Base-by-base conservation (phyloP, 1,140 invertebrate genomes). In the Drosophila murphyi region DNA sequence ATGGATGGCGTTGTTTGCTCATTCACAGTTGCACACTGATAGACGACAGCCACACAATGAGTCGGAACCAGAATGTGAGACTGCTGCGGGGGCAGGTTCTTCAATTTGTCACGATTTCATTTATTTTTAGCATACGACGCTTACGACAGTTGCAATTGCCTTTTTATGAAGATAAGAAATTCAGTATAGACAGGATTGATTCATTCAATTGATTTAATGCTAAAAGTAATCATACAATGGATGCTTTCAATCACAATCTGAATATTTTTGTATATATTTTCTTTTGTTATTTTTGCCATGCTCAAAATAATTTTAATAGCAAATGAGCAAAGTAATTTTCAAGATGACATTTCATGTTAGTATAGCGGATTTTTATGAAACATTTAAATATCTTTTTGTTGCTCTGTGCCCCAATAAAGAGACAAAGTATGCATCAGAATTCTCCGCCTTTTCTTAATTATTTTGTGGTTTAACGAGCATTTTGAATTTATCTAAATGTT, bases 21-120 rank as follows among this genome's bases (percentile, higher is more conserved):
- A 20, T 34, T 63, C n/a, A 37, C 41, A 20, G 71, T 41, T 61
- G 55, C 56, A 61, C n/a, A 55, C 59, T 52, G 70, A 64, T 72
- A 35, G 45, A n/a, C 47, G 45, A n/a, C 47, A 29, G 5, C 20
- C 28, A 5, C 31, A 35, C 8, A 20, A 6, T 6, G 39, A 45
- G 35, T 12, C 10, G 4, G 10, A 5, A 3, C 29, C 4, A 29
- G 2, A 43, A 39, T 41, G 47, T 4, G 6, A 34, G 35, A 34
- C 0, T 52, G 51, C 28, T 20, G 20, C 20, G 20, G 20, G 20
- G 20, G 20, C 20, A 20, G 20, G 20, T 20, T 20, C 55, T 56
- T 56, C 59, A 56, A 74, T 82, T 87, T 87, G 82, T 86, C 82
- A 86, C 82, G 82, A 87, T 76, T 87, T 60, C 67, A 67, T 75